Base-by-base conservation (phyloP, 2,888 invertebrate species). In the Dyspetes luteomarginatus region DNA sequence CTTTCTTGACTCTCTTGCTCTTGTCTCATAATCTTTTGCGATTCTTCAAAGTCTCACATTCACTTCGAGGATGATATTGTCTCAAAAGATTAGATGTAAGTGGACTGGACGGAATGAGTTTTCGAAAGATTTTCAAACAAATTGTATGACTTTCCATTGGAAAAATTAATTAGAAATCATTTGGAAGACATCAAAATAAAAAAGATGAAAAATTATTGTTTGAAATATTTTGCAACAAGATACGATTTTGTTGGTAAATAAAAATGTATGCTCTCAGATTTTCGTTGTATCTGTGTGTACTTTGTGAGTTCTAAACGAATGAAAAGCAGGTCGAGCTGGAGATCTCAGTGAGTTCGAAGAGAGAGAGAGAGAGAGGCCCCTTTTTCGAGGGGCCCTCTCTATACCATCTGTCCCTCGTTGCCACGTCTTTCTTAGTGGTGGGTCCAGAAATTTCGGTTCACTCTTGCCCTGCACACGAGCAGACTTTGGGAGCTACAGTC, bases 361-460 rank as follows among this genome's bases (percentile, higher is more conserved):
- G 55, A 56, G 56, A 19, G 28, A 43, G 52, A 24, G 52, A 22
- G 52, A 12, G 52, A 41, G 36, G 30, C 17, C 19, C 3, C 22
- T 24, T 52, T 41, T 62, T 52, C 24, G 36, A 30, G 64, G 69
- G 65, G 60, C 60, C 68, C 72, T 56, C 74, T 76, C 79, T 67
- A 76, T 67, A 79, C 86, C 87, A 88, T 88, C 88, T 88, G 88
- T 88, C 88, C 88, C 86, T 87, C 86, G 88, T 88, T 88, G 88
- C 88, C 88, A 87, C 86, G 85, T 88, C 88, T 86, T 84, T 85
- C 86, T 81, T 81, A 85, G 84, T 85, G 85, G 85, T 85, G 81
- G 82, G 75, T 81, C 73, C 78, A 76, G 77, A 73, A 69, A 82
- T 78, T 36, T 82, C 52, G 77, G 78, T 67, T 55, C 60, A 69